Base-by-base conservation (phyloP, 2,888 invertebrate genomes). In the Trissoscelio sp. region DNA sequence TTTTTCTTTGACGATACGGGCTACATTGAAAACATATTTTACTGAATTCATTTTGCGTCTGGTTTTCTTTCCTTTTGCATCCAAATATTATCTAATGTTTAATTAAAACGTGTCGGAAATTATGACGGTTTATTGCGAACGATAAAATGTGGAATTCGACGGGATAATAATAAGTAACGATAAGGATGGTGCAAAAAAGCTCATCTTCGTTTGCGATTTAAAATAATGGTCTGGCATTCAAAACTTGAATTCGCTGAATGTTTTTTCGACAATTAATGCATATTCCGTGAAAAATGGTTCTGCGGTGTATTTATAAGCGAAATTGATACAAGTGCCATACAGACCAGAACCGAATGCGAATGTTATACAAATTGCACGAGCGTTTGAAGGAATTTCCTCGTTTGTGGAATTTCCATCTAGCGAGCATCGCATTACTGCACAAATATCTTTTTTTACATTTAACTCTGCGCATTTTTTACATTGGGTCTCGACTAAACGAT, bases 101-200 rank as follows among this genome's bases (percentile, higher is more conserved):
- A 66, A 66, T 75, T 75, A 75, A 75, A 75, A 75, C 75, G 66
- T 75, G 66, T 67, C 34, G 66, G 51, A 37, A 67, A 75, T 67
- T 58, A 55, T 67, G 64, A 64, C 55, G 34, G 64, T 64, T 55
- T 66, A 74, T 57, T 44, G 57, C 53, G 44, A 37, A 11, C 46
- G 46, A 28, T 66, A 39, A 74, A 66, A 74, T 57, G 42, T 74
- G 44, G 31, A 57, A 39, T 66, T 66, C 12, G 18, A 34, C 24
- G 16, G 22, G 46, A 20, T 60, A 48, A 67, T 60, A 46, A 67
- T 42, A 37, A 58, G 42, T 16, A 20, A 58, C 37, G 73, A 74
- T 24, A 20, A 18, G 28, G 18, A 39, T 3, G 1, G 28, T 3
- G 37, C 7, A 53, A 53, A 31, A 53, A 16, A 44, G 11, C 2